These are phyloP conservation scores for Phenacoccus solenopsis DNA, from an alignment of 1,140 invertebrate genomes.

Conservation along the genomic window DNA sequence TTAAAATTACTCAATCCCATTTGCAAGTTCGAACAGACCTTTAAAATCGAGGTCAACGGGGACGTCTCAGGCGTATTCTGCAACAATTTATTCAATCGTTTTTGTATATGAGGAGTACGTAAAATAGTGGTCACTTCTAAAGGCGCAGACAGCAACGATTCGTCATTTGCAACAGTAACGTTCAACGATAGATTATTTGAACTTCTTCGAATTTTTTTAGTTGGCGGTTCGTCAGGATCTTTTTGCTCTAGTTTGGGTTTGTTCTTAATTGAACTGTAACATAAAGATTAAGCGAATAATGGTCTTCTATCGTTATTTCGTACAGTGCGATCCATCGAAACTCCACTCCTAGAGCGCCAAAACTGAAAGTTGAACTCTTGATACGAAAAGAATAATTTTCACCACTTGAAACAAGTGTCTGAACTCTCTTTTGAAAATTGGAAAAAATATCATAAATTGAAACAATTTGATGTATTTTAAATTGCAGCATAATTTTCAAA, in stretches of 20 bases:
- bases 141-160: not conserved
- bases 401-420: too few relatives aligned
- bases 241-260: not conserved
- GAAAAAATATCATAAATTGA: too few relatives aligned
- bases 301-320: too few relatives aligned
- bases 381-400: too few relatives aligned
- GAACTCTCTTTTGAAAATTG: too few relatives aligned
- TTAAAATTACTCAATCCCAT: too few relatives aligned
- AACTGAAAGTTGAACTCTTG: too few relatives aligned
- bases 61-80: not conserved
- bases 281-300: not conserved
- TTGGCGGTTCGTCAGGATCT: not conserved
- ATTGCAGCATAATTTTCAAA: too few relatives aligned
- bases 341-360: too few relatives aligned
- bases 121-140: not conserved
- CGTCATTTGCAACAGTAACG: not conserved
- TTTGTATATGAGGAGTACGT: not conserved
- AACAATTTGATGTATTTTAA: too few relatives aligned
- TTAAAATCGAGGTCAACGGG: not conserved
- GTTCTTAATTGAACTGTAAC: not conserved
- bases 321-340: too few relatives aligned
- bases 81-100: not conserved
- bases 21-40: not conserved
- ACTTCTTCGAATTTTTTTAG: not conserved
- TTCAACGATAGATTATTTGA: not conserved